Evolutionary conservation across 2,113 vertebrate species (phyloP).

Genomic region (Oenanthe oenanthe): DNA sequence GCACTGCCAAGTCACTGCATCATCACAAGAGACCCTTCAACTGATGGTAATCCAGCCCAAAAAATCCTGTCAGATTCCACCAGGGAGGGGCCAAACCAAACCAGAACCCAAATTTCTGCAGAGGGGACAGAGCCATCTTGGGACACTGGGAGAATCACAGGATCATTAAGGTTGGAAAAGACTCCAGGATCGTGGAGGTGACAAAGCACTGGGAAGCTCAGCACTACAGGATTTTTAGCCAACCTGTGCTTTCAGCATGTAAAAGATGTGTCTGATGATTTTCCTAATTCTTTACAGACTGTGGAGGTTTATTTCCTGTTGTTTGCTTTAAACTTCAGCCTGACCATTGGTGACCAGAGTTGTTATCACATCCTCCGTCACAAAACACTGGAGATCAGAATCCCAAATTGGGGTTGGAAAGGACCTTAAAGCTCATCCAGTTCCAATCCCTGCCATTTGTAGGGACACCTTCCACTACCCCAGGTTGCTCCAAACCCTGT

Average conservation of each 20-base stretch:
- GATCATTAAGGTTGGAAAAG: background rate
- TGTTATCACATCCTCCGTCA: background rate
- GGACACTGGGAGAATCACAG: background rate
- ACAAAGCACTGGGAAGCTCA: background rate
- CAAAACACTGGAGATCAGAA: background rate
- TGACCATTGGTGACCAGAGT: background rate
- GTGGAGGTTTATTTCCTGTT: background rate
- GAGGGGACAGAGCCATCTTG: fast-evolving
- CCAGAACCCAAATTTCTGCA: background rate
- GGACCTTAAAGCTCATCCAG: fast-evolving
- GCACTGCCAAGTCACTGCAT: background rate
- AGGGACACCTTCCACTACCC: background rate
- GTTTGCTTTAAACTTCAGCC: background rate
- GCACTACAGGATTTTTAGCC: background rate
- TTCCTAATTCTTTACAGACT: background rate
- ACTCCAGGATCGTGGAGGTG: background rate
- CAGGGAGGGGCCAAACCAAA: background rate
- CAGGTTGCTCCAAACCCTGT: fast-evolving
- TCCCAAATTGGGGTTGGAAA: background rate
- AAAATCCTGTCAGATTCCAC: background rate
- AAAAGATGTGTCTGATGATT: background rate
- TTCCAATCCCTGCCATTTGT: fast-evolving
- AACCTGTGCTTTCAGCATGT: background rate
- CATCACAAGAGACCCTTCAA: background rate
- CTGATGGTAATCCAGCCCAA: background rate